Evolutionary conservation across 2,888 invertebrate genomes (phyloP), one percentile per base, ranked within the genome.

Genomic region (Encarsia formosa): DNA sequence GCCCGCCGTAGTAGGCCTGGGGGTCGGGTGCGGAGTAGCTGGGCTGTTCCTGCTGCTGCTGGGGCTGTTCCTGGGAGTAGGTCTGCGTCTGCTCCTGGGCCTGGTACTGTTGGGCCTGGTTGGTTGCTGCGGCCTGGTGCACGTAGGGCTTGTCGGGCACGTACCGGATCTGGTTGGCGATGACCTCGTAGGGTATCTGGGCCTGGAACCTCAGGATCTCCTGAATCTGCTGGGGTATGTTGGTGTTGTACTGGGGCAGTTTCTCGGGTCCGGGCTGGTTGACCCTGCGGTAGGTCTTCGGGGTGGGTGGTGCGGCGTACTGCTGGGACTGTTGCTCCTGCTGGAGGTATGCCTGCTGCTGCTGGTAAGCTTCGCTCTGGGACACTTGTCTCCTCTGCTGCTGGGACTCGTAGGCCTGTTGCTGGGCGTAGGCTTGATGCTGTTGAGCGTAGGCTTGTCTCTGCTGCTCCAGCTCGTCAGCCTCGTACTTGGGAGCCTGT

Each of bases 151-250:
- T 70, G 3, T 69, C 71, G 0, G 59, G 63, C 3, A 61, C 62
- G 44, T 64, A 66, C 5, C 37, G 53, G 24, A 74, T 65, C 37
- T 65, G 66, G 49, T 73, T 74, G 1, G 73, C 71, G 19, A 71
- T 63, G 9, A 70, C 69, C 42, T 69, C 67, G 50, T 73, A 69
- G 1, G 74, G 74, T n/a, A 67, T 66, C 42, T 67, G 64, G 1
- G 73, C 62, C 35, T 73, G 73, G 50, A 57, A 72, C 13, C 63
- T 65, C 18, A 74, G 38, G 6, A 74, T 34, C n/a, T 67, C 61
- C 48, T 67, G 65, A 24, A 74, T 61, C 13, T 59, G 56, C 3
- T 56, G 16, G 2, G 73, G 73, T 34, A 71, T 34, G 49, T 68
- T 71, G 4, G 62, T 57, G 4, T 69, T 69, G 46, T 73, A 73